Evolutionary conservation across 2,797 vertebrate species (phyloP).

Genomic region (Falco rusticolus): DNA sequence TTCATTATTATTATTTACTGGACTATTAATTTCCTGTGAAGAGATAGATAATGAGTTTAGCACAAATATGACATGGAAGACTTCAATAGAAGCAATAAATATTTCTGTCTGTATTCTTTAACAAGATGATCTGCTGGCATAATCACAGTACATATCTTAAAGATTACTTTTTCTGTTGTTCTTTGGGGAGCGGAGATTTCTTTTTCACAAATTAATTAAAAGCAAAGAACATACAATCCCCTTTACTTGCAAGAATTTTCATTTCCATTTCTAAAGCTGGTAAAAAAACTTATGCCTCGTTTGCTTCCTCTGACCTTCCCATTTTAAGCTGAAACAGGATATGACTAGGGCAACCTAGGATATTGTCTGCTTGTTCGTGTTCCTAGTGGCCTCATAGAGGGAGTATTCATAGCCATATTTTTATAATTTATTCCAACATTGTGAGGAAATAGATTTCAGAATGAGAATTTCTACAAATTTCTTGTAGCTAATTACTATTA

Average conservation of each 20-base stretch:
- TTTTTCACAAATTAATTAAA: not conserved
- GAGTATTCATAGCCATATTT: not conserved
- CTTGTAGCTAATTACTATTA: not conserved
- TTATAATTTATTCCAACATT: not conserved
- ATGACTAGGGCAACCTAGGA: not conserved
- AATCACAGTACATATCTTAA: not conserved
- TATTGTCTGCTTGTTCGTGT: not conserved
- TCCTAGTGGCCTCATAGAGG: not conserved
- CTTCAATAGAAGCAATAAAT: not conserved
- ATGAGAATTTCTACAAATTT: not conserved
- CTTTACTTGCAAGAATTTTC: not conserved
- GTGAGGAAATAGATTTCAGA: not conserved
- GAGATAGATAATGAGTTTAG: not conserved
- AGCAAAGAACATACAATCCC: not conserved
- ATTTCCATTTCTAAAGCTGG: not conserved
- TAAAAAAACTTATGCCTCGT: not conserved
- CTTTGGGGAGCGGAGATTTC: not conserved
- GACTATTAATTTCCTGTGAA: not conserved
- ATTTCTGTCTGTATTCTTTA: not conserved
- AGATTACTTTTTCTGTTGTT: not conserved
- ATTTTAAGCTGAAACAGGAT: not conserved
- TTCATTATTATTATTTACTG: not conserved
- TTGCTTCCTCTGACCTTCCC: not conserved
- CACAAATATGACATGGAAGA: not conserved
- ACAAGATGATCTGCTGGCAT: not conserved